These are phyloP conservation scores for Ophioninae sp. DNA, from an alignment of 2,888 invertebrate species.

Conservation along the genomic window DNA sequence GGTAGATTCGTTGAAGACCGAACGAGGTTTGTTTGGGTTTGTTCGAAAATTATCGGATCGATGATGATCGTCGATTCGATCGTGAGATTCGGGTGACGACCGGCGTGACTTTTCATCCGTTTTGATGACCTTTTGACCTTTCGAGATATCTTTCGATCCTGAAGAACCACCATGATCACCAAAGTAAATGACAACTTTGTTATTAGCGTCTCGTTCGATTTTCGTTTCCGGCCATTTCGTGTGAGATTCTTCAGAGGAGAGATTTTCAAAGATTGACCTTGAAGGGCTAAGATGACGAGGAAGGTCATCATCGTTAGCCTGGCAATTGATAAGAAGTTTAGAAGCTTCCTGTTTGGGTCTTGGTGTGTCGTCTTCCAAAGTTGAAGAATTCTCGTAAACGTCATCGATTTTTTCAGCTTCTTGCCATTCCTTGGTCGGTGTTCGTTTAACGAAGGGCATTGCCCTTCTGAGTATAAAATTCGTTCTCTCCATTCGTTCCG, in stretches of 20 bases:
- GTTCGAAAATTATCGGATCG: background rate
- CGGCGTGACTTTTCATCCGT: background rate
- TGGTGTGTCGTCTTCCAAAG: constrained; percentile 68
- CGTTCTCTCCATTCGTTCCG: constrained; percentile 83
- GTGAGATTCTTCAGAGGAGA: background rate
- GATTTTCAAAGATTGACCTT: background rate
- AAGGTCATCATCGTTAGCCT: background rate
- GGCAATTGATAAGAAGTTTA: constrained; percentile 13
- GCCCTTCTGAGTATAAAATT: constrained; percentile 80
- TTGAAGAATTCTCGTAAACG: constrained; percentile 69
- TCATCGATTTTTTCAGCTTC: constrained; percentile 67
- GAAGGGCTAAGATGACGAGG: background rate
- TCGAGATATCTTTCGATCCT: background rate
- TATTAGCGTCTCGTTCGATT: constrained; percentile 78
- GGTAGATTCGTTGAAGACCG: constrained; percentile 10
- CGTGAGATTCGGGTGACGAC: background rate
- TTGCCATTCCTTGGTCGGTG: constrained; percentile 74
- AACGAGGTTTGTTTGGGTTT: background rate
- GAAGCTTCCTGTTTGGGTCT: constrained; percentile 36
- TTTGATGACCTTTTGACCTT: constrained; percentile 6
- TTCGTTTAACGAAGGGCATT: constrained; percentile 72
- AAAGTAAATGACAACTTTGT: constrained; percentile 89
- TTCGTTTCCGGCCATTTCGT: constrained; percentile 62
- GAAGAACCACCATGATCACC: constrained; percentile 82
- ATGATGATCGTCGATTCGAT: constrained; percentile 34